Conservation (phyloP, 2,113 vertebrate genomes). For the Meles meles region DNA sequence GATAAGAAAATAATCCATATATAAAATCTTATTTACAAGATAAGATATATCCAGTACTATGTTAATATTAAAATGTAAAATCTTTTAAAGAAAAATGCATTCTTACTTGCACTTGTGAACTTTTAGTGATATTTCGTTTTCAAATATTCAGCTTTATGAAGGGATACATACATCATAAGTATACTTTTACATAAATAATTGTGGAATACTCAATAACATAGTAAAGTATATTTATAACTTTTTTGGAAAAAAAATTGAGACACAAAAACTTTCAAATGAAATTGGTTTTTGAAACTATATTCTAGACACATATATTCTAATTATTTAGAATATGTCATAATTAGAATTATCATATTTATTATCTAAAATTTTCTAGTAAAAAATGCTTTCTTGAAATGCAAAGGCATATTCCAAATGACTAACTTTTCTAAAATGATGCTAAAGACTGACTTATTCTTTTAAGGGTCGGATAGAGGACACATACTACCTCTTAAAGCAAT, state of each 20-base stretch:
- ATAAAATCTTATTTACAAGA: not conserved
- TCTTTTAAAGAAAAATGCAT: not conserved
- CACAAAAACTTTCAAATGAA: not conserved
- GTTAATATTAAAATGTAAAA: not conserved
- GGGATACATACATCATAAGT: not conserved
- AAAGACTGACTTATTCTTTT: not conserved
- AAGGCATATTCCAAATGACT: not conserved
- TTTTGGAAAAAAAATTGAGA: not conserved
- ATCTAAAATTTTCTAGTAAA: not conserved
- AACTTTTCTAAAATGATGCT: not conserved
- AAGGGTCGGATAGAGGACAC: not conserved
- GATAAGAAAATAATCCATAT: constrained; percentile 10
- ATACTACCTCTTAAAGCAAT: not conserved
- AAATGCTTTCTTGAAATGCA: not conserved
- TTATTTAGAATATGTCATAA: not conserved
- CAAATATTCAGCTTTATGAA: not conserved
- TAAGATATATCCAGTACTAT: not conserved
- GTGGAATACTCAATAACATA: not conserved
- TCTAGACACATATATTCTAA: not conserved
- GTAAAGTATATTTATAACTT: not conserved
- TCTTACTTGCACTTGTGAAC: not conserved
- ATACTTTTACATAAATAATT: not conserved
- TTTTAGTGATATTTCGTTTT: not conserved
- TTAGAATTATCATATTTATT: not conserved
- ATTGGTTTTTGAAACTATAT: not conserved